phyloP scores from a whole-genome alignment of 2,797 vertebrate species.

The Silurus lanzhouensis region DNA sequence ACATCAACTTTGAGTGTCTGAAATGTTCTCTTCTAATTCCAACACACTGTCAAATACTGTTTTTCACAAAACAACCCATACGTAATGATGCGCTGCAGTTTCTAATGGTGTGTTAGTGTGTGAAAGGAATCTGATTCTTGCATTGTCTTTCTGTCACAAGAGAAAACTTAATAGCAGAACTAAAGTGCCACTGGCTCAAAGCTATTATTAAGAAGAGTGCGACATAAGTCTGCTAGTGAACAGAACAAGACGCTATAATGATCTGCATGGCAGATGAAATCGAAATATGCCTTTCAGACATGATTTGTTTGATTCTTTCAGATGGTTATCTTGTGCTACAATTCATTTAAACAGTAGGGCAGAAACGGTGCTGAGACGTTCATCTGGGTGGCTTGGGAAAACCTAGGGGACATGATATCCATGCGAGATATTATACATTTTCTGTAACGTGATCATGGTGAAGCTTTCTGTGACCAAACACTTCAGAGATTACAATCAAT shows the following conservation, averaged over 20 bases:
- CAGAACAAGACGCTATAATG: background rate
- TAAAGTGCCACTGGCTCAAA: background rate
- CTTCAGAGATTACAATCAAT: background rate
- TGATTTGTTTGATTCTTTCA: background rate
- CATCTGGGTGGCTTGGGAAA: background rate
- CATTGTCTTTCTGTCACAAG: slow-evolving; percentile 16
- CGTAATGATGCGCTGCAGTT: background rate
- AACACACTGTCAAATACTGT: slow-evolving; percentile 14
- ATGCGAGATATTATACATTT: background rate
- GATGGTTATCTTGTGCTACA: background rate
- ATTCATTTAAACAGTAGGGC: background rate
- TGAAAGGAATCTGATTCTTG: slow-evolving; percentile 9
- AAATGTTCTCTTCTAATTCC: background rate
- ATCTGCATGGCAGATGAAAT: background rate
- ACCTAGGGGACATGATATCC: background rate
- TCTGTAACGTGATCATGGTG: background rate
- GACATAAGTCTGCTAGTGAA: background rate
- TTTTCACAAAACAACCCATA: slow-evolving; percentile 25
- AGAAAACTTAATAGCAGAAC: background rate
- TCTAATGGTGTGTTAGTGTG: slow-evolving; percentile 25
- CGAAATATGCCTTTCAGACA: background rate
- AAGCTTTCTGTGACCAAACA: background rate
- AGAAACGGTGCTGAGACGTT: background rate
- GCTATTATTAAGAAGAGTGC: slow-evolving; percentile 1
- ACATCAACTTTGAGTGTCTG: background rate